These are phyloP conservation scores for Osmoderma eremita DNA, from an alignment of 2,888 invertebrate genomes.

Conservation along the genomic window DNA sequence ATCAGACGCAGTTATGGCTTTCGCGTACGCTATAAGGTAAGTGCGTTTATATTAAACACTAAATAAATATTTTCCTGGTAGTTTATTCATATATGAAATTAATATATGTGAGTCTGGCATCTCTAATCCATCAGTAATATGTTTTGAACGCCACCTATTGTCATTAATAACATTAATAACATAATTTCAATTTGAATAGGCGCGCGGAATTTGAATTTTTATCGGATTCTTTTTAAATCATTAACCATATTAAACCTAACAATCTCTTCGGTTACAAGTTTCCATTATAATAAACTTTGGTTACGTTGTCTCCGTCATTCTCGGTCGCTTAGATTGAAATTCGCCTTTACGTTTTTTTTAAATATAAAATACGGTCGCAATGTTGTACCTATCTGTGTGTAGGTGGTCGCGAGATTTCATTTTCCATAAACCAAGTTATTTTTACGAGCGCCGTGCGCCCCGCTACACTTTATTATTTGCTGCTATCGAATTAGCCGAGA, in stretches of 20 bases:
- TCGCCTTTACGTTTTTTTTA: neutral
- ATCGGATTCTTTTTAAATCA: no score
- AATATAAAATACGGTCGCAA: neutral
- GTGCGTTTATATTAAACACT: constrained; percentile 43
- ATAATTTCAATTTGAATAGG: no score
- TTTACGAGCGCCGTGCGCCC: constrained; percentile 1
- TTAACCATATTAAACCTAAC: no score
- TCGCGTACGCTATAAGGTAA: constrained; percentile 88
- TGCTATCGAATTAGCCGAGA: neutral
- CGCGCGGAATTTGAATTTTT: no score
- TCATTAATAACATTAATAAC: no score
- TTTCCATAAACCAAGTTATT: constrained; percentile 10
- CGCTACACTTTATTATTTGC: neutral
- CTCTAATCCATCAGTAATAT: no score
- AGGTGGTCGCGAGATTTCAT: neutral
- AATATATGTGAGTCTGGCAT: no score
- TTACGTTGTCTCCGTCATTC: neutral
- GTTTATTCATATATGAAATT: no score
- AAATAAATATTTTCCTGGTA: neutral
- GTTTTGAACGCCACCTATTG: no score
- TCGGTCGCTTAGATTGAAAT: neutral
- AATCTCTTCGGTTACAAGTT: no score
- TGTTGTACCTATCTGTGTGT: no score
- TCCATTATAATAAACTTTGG: neutral
- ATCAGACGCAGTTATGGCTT: constrained; percentile 94